Conservation (phyloP, 1,140 invertebrate species). For the Notospermus geniculatus region DNA sequence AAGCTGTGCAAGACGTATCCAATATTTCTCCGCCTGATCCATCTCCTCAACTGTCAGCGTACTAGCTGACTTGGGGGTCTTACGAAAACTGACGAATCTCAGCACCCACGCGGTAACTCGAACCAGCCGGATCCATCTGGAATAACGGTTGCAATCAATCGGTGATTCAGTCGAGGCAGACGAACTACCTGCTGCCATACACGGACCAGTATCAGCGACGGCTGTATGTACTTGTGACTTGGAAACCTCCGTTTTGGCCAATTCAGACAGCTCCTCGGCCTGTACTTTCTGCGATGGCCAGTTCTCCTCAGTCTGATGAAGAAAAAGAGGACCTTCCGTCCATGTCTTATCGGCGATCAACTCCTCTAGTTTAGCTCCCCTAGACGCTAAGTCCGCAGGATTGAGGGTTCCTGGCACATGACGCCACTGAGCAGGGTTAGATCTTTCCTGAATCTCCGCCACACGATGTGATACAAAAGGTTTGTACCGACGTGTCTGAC, state of each 20-base stretch:
- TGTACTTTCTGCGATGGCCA: neutral
- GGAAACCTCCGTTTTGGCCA: too few species aligned
- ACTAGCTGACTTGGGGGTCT: too few species aligned
- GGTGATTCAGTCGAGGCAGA: too few species aligned
- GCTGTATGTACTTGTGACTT: too few species aligned
- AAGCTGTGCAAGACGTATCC: neutral
- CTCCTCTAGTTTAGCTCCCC: conserved; percentile 13
- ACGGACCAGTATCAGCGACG: too few species aligned
- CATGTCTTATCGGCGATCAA: neutral
- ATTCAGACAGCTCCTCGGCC: too few species aligned
- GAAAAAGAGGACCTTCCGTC: conserved; percentile 1
- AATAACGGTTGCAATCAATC: too few species aligned
- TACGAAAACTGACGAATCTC: too few species aligned
- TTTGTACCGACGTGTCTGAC: conserved; percentile 21
- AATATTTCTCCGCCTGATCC: neutral
- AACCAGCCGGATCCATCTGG: too few species aligned
- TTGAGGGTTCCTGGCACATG: conserved; percentile 33
- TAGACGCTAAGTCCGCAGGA: conserved; percentile 28
- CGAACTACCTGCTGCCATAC: too few species aligned
- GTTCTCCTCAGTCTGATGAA: neutral
- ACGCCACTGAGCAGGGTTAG: conserved; percentile 26
- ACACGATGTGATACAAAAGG: conserved; percentile 55
- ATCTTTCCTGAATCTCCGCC: conserved; percentile 41
- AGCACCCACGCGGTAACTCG: neutral
- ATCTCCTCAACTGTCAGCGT: too few species aligned